These are phyloP conservation scores for Hypomesus transpacificus DNA, from an alignment of 2,113 vertebrate species.

Conservation along the genomic window DNA sequence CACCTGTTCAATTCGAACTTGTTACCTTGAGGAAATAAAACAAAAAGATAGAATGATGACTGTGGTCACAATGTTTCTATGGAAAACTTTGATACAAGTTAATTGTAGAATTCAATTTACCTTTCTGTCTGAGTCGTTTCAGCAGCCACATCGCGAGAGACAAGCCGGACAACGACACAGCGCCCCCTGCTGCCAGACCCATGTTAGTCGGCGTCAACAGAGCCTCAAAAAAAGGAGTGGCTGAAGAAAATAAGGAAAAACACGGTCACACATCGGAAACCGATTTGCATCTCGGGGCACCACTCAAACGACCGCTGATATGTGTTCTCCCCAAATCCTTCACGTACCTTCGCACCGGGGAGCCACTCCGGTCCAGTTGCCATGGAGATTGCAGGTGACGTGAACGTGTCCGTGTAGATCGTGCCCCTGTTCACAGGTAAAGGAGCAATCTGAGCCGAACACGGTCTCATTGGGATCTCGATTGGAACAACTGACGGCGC, in stretches of 20 bases:
- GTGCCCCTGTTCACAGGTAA: slow-evolving; percentile 55
- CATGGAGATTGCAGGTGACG: slow-evolving; percentile 51
- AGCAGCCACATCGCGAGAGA: slow-evolving; percentile 51
- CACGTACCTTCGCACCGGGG: slow-evolving; percentile 63
- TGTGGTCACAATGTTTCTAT: too few species aligned
- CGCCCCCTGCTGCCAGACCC: slow-evolving; percentile 40
- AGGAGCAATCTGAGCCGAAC: slow-evolving; percentile 57
- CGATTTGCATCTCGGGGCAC: not conserved
- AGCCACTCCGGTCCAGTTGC: slow-evolving; percentile 62
- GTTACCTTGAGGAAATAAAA: slow-evolving; percentile 30
- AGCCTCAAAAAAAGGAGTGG: not conserved
- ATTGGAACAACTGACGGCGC: slow-evolving; percentile 56
- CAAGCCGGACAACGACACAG: slow-evolving; percentile 31
- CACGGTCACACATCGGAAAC: not conserved
- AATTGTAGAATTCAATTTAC: not conserved
- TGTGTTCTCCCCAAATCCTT: not conserved
- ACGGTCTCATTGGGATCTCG: slow-evolving; percentile 4
- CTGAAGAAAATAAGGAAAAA: slow-evolving; percentile 44
- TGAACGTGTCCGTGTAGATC: slow-evolving; percentile 42
- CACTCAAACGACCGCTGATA: not conserved
- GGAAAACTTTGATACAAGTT: too few species aligned
- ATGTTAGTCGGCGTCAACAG: not conserved
- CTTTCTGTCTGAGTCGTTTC: slow-evolving; percentile 51
- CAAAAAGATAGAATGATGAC: slow-evolving; percentile 4
- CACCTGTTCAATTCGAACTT: slow-evolving; percentile 69